phyloP scores from a whole-genome alignment of 2,113 vertebrate species.

The Pristiophorus japonicus region DNA sequence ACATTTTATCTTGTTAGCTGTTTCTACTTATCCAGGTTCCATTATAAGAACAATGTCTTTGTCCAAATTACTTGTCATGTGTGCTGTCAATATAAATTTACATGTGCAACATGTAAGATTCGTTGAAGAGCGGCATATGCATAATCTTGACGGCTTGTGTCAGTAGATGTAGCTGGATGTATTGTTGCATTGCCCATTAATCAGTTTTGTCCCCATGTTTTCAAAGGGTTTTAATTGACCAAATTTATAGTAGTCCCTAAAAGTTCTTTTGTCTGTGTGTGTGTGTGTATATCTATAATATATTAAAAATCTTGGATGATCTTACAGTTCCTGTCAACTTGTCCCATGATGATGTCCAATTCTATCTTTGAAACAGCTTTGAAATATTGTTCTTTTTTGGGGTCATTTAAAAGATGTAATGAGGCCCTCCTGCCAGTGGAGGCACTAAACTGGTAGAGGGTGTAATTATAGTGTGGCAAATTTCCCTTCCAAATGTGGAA shows the following conservation, averaged over 20 bases:
- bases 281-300: background rate
- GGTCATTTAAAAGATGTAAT: background rate
- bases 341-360: background rate
- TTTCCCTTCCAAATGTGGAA: background rate
- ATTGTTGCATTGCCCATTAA: background rate
- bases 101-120: background rate
- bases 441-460: background rate
- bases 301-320: background rate
- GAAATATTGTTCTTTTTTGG: background rate
- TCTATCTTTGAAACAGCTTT: background rate
- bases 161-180: background rate
- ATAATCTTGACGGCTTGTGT: background rate
- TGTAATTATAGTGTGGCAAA: background rate
- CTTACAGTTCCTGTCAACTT: background rate
- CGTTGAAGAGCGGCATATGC: background rate
- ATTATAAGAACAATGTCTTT: background rate
- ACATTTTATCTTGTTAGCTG: background rate
- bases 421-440: background rate
- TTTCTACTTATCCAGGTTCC: background rate
- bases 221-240: background rate
- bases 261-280: background rate
- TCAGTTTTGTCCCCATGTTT: background rate
- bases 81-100: too few relatives aligned
- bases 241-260: background rate
- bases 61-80: background rate